Base-by-base conservation (phyloP, 2,888 invertebrate species). In the Agelastica alni region DNA sequence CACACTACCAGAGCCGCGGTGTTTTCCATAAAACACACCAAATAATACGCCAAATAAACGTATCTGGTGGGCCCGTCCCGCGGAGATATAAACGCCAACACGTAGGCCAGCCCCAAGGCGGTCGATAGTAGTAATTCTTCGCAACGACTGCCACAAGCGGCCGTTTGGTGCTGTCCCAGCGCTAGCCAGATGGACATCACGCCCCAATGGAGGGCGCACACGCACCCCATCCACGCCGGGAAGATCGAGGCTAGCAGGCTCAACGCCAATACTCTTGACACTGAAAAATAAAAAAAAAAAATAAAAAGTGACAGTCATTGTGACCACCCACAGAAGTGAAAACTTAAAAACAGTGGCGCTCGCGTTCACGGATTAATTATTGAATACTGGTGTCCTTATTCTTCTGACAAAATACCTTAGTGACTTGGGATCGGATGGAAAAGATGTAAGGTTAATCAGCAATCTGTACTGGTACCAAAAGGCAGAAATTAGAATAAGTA, bases 11-110 rank as follows among this genome's bases (percentile, higher is more conserved):
- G 65, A 28, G 78, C 76, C 39, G 75, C 78, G 4, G 78, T 78
- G 64, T 79, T 79, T 56, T 79, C 79, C 76, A 79, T 77, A 60
- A 78, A 78, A 63, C 78, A 79, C 4, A 78, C 77, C 47, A 78
- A 68, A 64, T 79, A 79, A 63, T 79, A 78, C 9, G 75, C 77
- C 20, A 78, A 60, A 60, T 79, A 79, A n/a, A 77, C 70, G 60
- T 78, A 78, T 53, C 84, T 74, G 2, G 85, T 84, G 26, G 81
- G 81, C 26, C 83, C 84, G 65, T 84, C 83, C 57, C 81, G 74
- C 3, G 84, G 79, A 56, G 84, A 83, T 57, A 84, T 78, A 70
- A 82, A 84, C 37, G 82, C 82, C 62, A 85, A 78, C 14, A 85
- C 78, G 69, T 84, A 83, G 1, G 84, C 82, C 56, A 82, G 76